A percentile compares a stretch with the other conserved stretches of the same genome.
phyloP scores from a whole-genome alignment of 2,113 vertebrate genomes.

The Mormoops blainvillei region DNA sequence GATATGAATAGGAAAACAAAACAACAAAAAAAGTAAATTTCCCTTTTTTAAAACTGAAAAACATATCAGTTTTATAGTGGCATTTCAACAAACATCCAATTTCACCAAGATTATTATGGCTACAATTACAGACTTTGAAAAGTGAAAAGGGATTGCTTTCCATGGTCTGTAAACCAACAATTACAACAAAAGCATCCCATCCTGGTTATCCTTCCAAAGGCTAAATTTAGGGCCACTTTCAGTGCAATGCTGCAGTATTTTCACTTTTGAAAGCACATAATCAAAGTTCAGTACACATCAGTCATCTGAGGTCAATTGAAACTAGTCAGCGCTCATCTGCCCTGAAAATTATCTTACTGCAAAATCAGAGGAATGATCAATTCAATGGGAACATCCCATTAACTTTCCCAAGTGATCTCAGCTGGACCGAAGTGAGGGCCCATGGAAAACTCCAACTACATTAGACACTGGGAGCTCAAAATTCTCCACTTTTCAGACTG shows the following conservation, averaged over 20 bases:
- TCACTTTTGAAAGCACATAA: not conserved
- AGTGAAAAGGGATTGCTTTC: not conserved
- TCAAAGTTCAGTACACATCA: constrained; percentile 33
- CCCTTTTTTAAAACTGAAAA: not conserved
- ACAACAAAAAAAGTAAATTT: not conserved
- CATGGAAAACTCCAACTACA: not conserved
- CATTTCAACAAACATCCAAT: constrained; percentile 31
- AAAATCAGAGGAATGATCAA: not conserved
- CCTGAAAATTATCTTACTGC: not conserved
- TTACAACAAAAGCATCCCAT: not conserved
- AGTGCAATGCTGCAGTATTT: not conserved
- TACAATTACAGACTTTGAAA: not conserved
- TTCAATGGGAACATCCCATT: not conserved
- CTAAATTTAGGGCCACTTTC: not conserved
- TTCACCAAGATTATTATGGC: not conserved
- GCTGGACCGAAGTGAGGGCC: not conserved
- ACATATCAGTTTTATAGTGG: not conserved
- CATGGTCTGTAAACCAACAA: not conserved
- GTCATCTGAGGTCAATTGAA: not conserved
- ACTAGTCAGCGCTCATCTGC: not conserved
- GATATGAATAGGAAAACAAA: not conserved
- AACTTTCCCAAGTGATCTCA: not conserved
- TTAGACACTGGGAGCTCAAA: not conserved
- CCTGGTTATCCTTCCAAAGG: not conserved
- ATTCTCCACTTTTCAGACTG: not conserved